Conservation (phyloP, 2,797 vertebrate species). For the Neosalanx taihuensis region DNA sequence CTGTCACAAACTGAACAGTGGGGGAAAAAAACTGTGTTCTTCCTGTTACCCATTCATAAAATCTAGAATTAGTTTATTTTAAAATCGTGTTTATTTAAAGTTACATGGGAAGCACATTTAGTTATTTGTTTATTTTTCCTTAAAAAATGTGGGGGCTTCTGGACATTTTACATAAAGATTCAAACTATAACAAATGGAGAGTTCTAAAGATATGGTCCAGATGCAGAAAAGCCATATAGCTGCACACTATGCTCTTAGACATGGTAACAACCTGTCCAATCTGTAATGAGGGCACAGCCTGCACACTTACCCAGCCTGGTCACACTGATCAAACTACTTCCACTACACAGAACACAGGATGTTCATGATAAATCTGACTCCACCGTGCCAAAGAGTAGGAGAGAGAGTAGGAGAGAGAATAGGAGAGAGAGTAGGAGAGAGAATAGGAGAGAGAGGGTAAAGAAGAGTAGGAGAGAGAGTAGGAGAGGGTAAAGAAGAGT, state of each 20-base stretch:
- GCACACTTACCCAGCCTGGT: background rate
- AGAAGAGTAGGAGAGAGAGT: no score
- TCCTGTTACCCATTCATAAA: no score
- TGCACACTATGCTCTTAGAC: background rate
- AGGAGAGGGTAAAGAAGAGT: no score
- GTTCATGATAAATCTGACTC: background rate
- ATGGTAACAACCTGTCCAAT: background rate
- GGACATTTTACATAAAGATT: constrained; percentile 38
- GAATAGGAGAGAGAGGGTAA: no score
- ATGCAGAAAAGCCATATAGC: constrained; percentile 32
- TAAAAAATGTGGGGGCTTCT: constrained; percentile 48
- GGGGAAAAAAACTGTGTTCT: no score
- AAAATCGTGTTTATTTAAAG: constrained; percentile 40
- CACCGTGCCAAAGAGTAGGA: background rate
- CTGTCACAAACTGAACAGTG: no score
- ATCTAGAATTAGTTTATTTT: background rate
- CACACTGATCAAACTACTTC: constrained; percentile 3
- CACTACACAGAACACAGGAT: no score
- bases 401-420: no score
- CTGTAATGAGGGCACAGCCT: background rate
- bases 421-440: no score
- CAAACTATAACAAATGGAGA: constrained; percentile 55
- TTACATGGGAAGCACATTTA: constrained; percentile 76
- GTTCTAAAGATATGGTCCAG: constrained; percentile 52
- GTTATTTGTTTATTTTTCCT: constrained; percentile 54